phyloP scores from a whole-genome alignment of 2,113 vertebrate species.

The Coreoperca whiteheadi region DNA sequence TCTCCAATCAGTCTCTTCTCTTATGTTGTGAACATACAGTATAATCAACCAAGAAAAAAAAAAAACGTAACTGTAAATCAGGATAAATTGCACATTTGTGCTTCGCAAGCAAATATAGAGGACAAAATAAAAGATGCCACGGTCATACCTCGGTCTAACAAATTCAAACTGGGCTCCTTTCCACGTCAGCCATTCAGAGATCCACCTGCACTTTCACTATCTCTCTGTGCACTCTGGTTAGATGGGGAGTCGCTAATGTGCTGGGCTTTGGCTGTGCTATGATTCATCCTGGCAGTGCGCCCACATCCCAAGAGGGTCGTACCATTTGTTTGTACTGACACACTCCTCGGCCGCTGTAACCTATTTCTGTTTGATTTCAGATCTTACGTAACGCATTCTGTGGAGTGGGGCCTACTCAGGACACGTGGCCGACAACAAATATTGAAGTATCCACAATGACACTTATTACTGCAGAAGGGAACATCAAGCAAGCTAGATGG shows the following conservation, averaged over 20 bases:
- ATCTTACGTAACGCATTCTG: constrained; percentile 53
- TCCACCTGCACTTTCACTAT: constrained; percentile 38
- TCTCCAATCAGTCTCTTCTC: neutral
- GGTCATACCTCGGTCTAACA: neutral
- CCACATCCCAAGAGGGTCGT: constrained; percentile 54
- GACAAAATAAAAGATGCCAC: constrained; percentile 23
- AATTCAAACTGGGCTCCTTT: constrained; percentile 45
- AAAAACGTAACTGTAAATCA: neutral
- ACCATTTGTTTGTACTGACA: constrained; percentile 62
- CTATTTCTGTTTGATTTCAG: constrained; percentile 61
- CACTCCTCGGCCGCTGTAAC: constrained; percentile 47
- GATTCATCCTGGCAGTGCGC: constrained; percentile 66
- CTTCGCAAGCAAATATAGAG: constrained; percentile 45
- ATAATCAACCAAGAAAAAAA: constrained; percentile 31
- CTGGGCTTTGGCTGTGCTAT: constrained; percentile 37
- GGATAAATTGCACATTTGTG: constrained; percentile 1
- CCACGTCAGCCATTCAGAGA: constrained; percentile 40
- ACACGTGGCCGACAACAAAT: constrained; percentile 25
- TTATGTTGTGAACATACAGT: neutral
- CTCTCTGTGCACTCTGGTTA: constrained; percentile 47
- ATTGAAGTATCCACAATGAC: constrained; percentile 31
- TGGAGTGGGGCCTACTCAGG: constrained; percentile 14
- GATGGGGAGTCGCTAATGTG: constrained; percentile 54
- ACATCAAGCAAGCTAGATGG: constrained; percentile 28
- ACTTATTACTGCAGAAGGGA: constrained; percentile 19